Conservation (phyloP, 2,797 vertebrate species). For the Potorous gilbertii region DNA sequence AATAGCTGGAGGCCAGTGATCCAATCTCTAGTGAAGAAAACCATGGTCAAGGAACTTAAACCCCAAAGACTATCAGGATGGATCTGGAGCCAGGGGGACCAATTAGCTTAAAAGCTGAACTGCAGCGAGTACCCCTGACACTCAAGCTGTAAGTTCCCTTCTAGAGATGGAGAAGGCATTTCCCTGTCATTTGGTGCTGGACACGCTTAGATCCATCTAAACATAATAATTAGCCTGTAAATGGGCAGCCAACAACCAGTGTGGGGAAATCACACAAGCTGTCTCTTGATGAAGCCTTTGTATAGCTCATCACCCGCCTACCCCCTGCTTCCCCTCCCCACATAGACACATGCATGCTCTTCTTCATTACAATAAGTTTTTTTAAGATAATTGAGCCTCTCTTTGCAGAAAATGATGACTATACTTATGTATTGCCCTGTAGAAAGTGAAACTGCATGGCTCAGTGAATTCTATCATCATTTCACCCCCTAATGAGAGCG, state of each 20-base stretch:
- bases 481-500: conserved; percentile 92
- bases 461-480: conserved; percentile 91
- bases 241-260: conserved; percentile 76
- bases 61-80: neutral
- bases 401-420: conserved; percentile 86
- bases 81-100: conserved; percentile 1
- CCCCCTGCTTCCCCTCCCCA: neutral
- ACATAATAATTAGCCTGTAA: conserved; percentile 79
- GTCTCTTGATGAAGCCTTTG: conserved; percentile 73
- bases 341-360: conserved; percentile 8
- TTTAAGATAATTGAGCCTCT: conserved; percentile 87
- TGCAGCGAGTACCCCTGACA: conserved; percentile 30
- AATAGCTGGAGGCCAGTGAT: neutral
- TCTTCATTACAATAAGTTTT: conserved; percentile 82
- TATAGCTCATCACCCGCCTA: conserved; percentile 51
- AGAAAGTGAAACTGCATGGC: conserved; percentile 90
- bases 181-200: conserved; percentile 61
- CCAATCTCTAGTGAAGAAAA: neutral
- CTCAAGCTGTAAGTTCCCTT: conserved; percentile 63
- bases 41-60: neutral
- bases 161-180: conserved; percentile 66
- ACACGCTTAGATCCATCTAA: conserved; percentile 76
- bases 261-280: conserved; percentile 60
- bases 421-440: conserved; percentile 87
- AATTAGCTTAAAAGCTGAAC: conserved; percentile 41